Conservation (phyloP, 2,888 invertebrate genomes). For the Agriotes lineatus region DNA sequence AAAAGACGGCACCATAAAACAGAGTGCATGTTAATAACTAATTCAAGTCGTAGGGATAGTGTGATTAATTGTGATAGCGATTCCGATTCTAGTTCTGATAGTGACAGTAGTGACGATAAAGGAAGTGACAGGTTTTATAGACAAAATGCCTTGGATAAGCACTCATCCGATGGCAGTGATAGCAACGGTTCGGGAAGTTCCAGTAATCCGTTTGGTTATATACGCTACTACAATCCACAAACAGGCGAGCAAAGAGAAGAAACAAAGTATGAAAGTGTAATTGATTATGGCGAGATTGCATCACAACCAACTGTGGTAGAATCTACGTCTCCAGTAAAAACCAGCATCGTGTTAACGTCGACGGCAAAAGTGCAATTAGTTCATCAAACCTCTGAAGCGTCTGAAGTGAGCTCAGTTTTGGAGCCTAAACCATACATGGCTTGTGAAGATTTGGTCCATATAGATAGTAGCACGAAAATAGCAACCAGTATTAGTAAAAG, state of each 20-base stretch:
- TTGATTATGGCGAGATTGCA: conserved; percentile 65
- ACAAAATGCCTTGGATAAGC: conserved; percentile 70
- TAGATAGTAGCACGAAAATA: conserved; percentile 73
- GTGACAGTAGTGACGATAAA: conserved; percentile 62
- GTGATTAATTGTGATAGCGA: conserved; percentile 61
- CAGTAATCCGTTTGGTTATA: conserved; percentile 76
- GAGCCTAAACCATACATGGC: conserved; percentile 71
- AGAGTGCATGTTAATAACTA: conserved; percentile 64
- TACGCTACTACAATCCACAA: conserved; percentile 73
- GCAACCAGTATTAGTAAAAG: conserved; percentile 56
- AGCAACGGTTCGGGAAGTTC: conserved; percentile 71
- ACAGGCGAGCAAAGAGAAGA: conserved; percentile 65
- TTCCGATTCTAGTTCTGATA: conserved; percentile 64
- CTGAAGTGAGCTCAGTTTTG: conserved; percentile 73
- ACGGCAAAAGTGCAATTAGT: conserved; percentile 66
- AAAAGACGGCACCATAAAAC: conserved; percentile 69
- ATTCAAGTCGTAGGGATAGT: conserved; percentile 57
- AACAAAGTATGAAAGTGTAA: conserved; percentile 67
- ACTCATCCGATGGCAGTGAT: conserved; percentile 62
- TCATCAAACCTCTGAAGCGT: conserved; percentile 67
- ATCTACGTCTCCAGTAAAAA: conserved; percentile 50
- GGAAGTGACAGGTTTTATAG: conserved; percentile 67
- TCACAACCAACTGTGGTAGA: conserved; percentile 41
- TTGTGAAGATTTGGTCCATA: conserved; percentile 77
- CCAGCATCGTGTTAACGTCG: conserved; percentile 66